phyloP scores from a whole-genome alignment of 2,797 vertebrate species.

The Syngnathus acus region DNA sequence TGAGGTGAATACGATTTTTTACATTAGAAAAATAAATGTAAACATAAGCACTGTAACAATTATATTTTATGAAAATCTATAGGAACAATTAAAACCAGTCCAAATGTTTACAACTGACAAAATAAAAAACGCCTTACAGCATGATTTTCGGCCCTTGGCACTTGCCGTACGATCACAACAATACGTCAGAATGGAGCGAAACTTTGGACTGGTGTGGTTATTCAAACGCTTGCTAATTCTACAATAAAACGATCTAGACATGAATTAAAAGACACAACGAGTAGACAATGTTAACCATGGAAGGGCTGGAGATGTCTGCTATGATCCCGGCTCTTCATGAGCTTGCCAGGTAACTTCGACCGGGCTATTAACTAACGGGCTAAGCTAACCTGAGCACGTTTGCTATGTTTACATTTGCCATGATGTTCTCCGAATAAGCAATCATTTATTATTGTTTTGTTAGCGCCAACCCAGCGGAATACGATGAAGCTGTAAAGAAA shows the following conservation, averaged over 20 bases:
- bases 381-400: neutral
- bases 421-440: no score
- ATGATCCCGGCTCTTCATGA: slow-evolving; percentile 95
- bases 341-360: slow-evolving; percentile 74
- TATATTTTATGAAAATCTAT: no score
- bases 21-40: no score
- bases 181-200: slow-evolving; percentile 65
- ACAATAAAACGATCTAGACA: neutral
- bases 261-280: neutral
- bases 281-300: slow-evolving; percentile 57
- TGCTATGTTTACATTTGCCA: neutral
- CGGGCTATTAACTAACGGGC: slow-evolving; percentile 15
- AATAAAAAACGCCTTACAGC: neutral
- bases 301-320: slow-evolving; percentile 89
- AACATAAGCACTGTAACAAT: no score
- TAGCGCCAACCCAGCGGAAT: slow-evolving; percentile 83
- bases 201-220: slow-evolving; percentile 27
- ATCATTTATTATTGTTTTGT: neutral
- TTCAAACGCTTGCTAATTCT: neutral
- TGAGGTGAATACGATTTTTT: no score
- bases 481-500: slow-evolving; percentile 84
- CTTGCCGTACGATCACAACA: slow-evolving; percentile 49
- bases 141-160: slow-evolving; percentile 11
- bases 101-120: neutral
- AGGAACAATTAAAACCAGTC: no score